Evolutionary conservation across 2,888 invertebrate species (phyloP).

Genomic region (Coremacera marginata): DNA sequence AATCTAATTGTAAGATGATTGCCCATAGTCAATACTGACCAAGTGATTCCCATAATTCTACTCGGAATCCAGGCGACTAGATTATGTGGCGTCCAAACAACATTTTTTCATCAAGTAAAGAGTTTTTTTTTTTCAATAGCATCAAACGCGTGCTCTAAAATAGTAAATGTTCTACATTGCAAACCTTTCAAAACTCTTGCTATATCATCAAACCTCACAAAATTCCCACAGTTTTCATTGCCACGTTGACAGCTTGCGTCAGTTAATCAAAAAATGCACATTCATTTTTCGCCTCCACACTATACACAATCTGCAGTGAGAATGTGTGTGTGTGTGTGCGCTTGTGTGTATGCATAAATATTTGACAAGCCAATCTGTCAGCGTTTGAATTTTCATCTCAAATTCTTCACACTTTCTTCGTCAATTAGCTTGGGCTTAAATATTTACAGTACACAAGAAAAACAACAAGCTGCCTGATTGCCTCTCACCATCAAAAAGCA

Average conservation of each 20-base stretch:
- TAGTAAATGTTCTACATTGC: no score
- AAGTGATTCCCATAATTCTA: background rate
- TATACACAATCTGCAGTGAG: background rate
- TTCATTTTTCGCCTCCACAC: background rate
- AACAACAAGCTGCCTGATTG: background rate
- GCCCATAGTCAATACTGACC: no score
- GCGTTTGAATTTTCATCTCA: slow-evolving; percentile 24
- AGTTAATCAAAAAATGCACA: background rate
- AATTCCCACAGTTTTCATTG: slow-evolving; percentile 36
- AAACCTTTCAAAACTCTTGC: no score
- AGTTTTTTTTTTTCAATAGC: no score
- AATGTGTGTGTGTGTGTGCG: background rate
- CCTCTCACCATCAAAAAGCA: slow-evolving; percentile 29
- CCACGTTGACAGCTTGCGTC: slow-evolving; percentile 18
- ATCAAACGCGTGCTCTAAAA: background rate
- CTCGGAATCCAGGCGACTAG: no score
- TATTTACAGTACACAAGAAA: slow-evolving; percentile 4
- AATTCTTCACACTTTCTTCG: slow-evolving; percentile 31
- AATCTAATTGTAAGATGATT: no score
- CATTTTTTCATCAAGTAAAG: background rate
- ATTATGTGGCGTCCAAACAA: background rate
- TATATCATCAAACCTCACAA: background rate
- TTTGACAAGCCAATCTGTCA: slow-evolving; percentile 43
- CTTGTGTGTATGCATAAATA: slow-evolving; percentile 13
- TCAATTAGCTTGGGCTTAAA: slow-evolving; percentile 4